Evolutionary conservation across 2,797 vertebrate species (phyloP).

Genomic region (Pangasius larnaudii): DNA sequence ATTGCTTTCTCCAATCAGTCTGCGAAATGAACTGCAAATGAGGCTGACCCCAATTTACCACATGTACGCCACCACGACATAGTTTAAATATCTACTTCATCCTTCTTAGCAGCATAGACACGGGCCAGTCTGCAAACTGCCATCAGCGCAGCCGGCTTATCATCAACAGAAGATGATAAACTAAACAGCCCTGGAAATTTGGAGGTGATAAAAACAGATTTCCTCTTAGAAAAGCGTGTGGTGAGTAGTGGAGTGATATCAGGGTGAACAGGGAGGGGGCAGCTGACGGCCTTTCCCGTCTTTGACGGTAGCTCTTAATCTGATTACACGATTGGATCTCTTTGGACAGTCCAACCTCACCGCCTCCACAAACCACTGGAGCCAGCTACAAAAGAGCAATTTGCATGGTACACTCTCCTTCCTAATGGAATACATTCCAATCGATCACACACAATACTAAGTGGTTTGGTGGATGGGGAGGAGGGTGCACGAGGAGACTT

Average conservation of each 20-base stretch:
- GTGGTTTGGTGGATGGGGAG: conserved; percentile 45
- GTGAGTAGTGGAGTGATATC: conserved; percentile 38
- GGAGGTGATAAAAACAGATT: conserved; percentile 48
- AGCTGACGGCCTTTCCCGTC: conserved; percentile 65
- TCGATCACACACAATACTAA: conserved; percentile 69
- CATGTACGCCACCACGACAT: background rate
- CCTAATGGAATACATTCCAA: conserved; percentile 70
- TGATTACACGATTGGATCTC: conserved; percentile 67
- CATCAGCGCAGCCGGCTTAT: conserved; percentile 17
- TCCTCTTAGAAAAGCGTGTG: conserved; percentile 28
- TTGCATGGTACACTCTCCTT: conserved; percentile 73
- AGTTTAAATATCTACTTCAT: conserved; percentile 23
- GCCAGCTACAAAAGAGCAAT: conserved; percentile 75
- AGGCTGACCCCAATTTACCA: conserved; percentile 29
- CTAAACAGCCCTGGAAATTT: background rate
- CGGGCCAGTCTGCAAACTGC: background rate
- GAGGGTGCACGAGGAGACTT: conserved; percentile 57
- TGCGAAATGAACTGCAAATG: conserved; percentile 35
- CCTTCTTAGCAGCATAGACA: background rate
- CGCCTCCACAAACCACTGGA: conserved; percentile 63
- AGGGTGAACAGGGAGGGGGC: conserved; percentile 50
- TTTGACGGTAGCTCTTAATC: conserved; percentile 74
- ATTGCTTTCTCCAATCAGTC: conserved; percentile 20
- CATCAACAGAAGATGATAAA: conserved; percentile 24
- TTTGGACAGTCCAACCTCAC: conserved; percentile 58